Percentiles rank a stretch among this genome's conserved stretches.
These are phyloP conservation scores for Pachypeltis micranthus DNA, from an alignment of 1,140 invertebrate genomes.

Conservation along the genomic window DNA sequence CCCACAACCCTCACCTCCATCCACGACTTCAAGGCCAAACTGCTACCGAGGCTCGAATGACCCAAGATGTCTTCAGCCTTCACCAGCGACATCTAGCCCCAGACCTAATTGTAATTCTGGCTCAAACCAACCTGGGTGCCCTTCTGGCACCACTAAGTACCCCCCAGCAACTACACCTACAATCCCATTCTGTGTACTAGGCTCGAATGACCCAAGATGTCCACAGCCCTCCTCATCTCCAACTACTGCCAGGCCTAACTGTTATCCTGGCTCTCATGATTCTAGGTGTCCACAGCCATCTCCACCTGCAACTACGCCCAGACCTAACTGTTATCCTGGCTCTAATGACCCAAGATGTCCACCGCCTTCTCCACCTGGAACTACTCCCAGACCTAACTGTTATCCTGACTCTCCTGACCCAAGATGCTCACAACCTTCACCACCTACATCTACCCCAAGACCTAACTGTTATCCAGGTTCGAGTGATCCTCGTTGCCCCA, in stretches of 20 bases:
- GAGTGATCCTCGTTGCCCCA: slow-evolving; percentile 26
- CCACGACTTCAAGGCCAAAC: slow-evolving; percentile 24
- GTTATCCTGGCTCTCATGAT: slow-evolving; percentile 31
- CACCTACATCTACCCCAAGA: slow-evolving; percentile 22
- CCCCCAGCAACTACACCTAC: no score
- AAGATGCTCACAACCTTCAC: slow-evolving; percentile 31
- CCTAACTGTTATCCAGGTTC: slow-evolving; percentile 27
- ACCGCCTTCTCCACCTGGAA: slow-evolving; percentile 22
- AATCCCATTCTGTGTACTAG: slow-evolving; percentile 33
- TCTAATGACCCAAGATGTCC: slow-evolving; percentile 30
- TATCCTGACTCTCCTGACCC: slow-evolving; percentile 33
- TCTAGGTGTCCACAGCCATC: slow-evolving; percentile 33
- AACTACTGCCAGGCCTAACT: slow-evolving; percentile 20
- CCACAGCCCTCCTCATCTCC: slow-evolving; percentile 25
- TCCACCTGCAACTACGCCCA: slow-evolving; percentile 16
- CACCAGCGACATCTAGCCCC: slow-evolving; percentile 11
- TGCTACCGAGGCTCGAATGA: slow-evolving; percentile 32
- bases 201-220: slow-evolving; percentile 33
- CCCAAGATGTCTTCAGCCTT: slow-evolving; percentile 31
- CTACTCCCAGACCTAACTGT: slow-evolving; percentile 25
- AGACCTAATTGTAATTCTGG: slow-evolving; percentile 27
- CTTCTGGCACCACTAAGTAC: no score
- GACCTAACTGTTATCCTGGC: slow-evolving; percentile 29
- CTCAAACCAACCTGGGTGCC: slow-evolving; percentile 26
- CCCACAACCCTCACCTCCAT: slow-evolving; percentile 35